These are phyloP conservation scores for Gopherus evgoodei DNA, from an alignment of 2,113 vertebrate species.

Conservation along the genomic window DNA sequence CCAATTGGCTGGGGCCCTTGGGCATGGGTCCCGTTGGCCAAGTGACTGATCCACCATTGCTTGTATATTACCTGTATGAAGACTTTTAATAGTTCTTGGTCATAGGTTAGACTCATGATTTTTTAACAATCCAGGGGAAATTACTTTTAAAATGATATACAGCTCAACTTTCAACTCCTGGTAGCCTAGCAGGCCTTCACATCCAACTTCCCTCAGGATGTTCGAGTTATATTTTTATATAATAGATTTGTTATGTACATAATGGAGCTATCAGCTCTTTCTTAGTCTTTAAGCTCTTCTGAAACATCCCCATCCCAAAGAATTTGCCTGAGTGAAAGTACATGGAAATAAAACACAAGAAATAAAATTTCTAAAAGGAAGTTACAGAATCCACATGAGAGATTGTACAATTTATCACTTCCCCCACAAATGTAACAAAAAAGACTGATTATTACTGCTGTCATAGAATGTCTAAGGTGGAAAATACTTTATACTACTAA, in stretches of 20 bases:
- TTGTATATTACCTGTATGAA: background rate
- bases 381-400: background rate
- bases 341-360: background rate
- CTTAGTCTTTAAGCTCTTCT: background rate
- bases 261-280: background rate
- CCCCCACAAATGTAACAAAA: background rate
- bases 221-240: background rate
- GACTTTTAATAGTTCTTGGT: background rate
- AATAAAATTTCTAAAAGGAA: background rate
- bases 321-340: constrained; percentile 9
- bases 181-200: background rate
- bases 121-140: background rate
- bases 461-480: background rate
- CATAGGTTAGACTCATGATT: background rate
- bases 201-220: background rate
- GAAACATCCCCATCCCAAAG: background rate
- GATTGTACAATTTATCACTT: fast-evolving
- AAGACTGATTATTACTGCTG: background rate
- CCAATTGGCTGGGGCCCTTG: too few relatives aligned
- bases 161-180: background rate
- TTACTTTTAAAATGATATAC: background rate
- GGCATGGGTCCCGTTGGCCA: too few relatives aligned
- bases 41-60: background rate
- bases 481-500: constrained; percentile 12
- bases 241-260: background rate